Percentiles rank a stretch among this genome's conserved stretches.
Conservation (phyloP, 2,888 invertebrate genomes). For the Calliphora vomitoria region DNA sequence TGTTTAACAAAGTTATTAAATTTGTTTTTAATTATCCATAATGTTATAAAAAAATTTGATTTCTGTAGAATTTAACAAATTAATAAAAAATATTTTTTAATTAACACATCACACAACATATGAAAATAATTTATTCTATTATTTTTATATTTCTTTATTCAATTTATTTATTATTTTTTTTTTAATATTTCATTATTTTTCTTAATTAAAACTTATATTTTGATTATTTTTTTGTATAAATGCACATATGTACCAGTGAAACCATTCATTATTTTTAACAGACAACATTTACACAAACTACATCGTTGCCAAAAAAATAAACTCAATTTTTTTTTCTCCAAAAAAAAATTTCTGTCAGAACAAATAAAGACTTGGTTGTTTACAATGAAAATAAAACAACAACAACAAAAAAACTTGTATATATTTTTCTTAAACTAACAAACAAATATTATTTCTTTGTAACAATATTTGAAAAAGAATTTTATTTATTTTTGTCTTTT, state of each 20-base stretch:
- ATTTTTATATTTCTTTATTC: neutral
- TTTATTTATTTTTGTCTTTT: constrained; percentile 9
- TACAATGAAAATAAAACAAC: neutral
- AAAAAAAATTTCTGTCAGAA: constrained; percentile 2
- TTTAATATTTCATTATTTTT: neutral
- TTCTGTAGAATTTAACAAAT: neutral
- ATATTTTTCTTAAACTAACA: constrained; percentile 1
- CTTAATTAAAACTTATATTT: neutral
- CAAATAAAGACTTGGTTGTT: neutral
- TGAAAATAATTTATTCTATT: constrained; percentile 11
- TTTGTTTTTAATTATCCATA: neutral
- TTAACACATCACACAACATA: constrained; percentile 32
- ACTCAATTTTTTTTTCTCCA: neutral
- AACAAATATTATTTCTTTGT: constrained; percentile 12
- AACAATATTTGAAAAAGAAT: neutral
- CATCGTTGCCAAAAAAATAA: neutral
- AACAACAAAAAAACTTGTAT: neutral
- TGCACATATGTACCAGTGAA: neutral
- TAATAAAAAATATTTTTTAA: neutral
- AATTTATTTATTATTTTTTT: neutral
- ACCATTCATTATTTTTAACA: neutral
- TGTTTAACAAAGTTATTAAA: neutral
- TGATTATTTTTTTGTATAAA: neutral
- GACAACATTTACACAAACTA: neutral
- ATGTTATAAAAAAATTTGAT: neutral